These are phyloP conservation scores for Phalanger gymnotis DNA, from an alignment of 2,797 vertebrate genomes.

Conservation along the genomic window DNA sequence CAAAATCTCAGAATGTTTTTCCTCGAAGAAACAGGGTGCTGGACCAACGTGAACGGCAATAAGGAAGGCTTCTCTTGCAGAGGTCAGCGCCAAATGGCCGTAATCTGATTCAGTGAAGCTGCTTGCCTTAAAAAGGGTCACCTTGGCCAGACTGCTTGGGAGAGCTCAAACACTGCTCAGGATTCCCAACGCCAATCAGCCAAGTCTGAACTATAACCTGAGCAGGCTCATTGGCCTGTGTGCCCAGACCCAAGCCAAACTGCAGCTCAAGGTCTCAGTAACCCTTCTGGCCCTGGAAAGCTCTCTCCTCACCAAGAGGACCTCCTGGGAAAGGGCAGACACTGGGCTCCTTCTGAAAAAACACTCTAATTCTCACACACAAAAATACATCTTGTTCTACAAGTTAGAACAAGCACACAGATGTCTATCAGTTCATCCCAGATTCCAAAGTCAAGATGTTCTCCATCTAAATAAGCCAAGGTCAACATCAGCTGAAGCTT, in stretches of 20 bases:
- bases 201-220: slow-evolving; percentile 68
- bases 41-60: background rate
- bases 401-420: too few relatives aligned
- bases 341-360: slow-evolving; percentile 28
- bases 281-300: background rate
- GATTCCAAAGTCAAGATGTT: background rate
- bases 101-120: background rate
- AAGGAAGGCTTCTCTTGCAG: slow-evolving; percentile 36
- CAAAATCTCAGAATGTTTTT: slow-evolving; percentile 35
- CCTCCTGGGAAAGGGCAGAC: slow-evolving; percentile 24
- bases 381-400: background rate
- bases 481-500: background rate
- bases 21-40: background rate
- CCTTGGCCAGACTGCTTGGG: slow-evolving; percentile 36
- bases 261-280: slow-evolving; percentile 18
- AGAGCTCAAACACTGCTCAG: slow-evolving; percentile 17
- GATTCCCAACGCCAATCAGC: slow-evolving; percentile 11
- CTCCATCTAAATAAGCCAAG: background rate
- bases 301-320: slow-evolving; percentile 7
- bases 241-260: background rate
- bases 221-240: slow-evolving; percentile 59
- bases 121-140: slow-evolving; percentile 39
- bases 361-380: background rate
- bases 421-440: background rate
- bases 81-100: slow-evolving; percentile 9